phyloP scores from a whole-genome alignment of 2,888 invertebrate species.

The Smittia aterrima region DNA sequence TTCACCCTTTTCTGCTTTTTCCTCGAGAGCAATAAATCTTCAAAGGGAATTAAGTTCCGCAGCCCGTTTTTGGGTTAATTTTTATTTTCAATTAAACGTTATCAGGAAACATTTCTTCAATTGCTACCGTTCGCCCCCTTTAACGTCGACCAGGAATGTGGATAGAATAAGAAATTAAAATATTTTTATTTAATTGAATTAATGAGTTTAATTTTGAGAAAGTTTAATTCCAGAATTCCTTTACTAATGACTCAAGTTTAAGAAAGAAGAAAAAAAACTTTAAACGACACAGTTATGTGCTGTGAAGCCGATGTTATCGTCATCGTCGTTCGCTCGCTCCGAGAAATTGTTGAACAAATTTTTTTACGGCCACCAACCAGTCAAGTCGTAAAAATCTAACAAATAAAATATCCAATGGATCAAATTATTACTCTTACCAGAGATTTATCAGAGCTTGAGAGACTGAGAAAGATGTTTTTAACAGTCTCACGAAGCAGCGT shows the following conservation, averaged over 20 bases:
- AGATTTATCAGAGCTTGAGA: neutral
- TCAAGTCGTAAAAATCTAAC: neutral
- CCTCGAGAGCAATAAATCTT: constrained; percentile 27
- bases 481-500: neutral
- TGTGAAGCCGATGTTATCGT: neutral
- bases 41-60: neutral
- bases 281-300: neutral
- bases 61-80: constrained; percentile 7
- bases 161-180: too few species aligned
- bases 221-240: neutral
- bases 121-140: neutral
- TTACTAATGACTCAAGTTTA: neutral
- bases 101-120: constrained; percentile 10
- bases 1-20: constrained; percentile 27
- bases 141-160: too few species aligned
- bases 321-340: too few species aligned
- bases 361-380: neutral
- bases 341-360: neutral
- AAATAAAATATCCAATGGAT: neutral
- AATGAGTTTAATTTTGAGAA: neutral
- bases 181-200: constrained; percentile 8
- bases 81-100: constrained; percentile 34
- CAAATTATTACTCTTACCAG: neutral
- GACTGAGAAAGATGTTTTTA: neutral
- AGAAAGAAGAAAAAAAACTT: too few species aligned